Percentiles rank a stretch among this genome's conserved stretches.
These are phyloP conservation scores for Drosophila equinoxialis DNA, from an alignment of 1,140 invertebrate species.

Conservation along the genomic window DNA sequence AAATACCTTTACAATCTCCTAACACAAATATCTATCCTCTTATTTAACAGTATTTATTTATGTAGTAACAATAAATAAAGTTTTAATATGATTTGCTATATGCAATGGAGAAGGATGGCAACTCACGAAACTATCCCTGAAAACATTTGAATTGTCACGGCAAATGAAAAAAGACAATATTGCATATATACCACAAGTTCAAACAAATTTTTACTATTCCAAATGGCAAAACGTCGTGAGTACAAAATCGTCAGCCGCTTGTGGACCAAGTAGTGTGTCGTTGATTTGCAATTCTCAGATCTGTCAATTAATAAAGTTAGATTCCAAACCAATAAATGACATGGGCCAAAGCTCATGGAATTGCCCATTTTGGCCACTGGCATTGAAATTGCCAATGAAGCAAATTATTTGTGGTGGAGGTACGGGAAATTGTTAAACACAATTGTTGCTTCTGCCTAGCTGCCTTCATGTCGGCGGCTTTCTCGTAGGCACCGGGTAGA, in stretches of 20 bases:
- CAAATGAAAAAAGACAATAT: constrained; percentile 27
- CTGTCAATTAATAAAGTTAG: constrained; percentile 72
- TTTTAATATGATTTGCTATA: too few species aligned
- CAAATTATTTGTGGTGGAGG: constrained; percentile 70
- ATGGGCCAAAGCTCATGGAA: constrained; percentile 35
- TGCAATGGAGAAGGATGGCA: too few species aligned
- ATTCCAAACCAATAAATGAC: constrained; percentile 65
- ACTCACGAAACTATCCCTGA: constrained; percentile 38
- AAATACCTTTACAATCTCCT: too few species aligned
- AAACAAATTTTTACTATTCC: constrained; percentile 45
- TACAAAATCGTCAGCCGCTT: constrained; percentile 49
- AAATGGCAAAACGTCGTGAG: constrained; percentile 66
- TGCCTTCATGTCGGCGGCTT: constrained; percentile 32
- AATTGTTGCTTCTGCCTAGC: constrained; percentile 40
- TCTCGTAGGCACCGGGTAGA: constrained; percentile 50
- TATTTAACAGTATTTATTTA: too few species aligned
- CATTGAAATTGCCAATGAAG: constrained; percentile 71
- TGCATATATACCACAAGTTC: constrained; percentile 30
- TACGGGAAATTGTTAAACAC: constrained; percentile 39
- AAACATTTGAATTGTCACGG: constrained; percentile 21
- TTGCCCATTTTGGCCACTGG: constrained; percentile 59
- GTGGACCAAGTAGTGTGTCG: constrained; percentile 31
- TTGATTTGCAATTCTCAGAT: constrained; percentile 4
- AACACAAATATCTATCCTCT: too few species aligned
- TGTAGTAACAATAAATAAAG: too few species aligned